phyloP scores from a whole-genome alignment of 1,140 invertebrate genomes.

The Formica selysi region DNA sequence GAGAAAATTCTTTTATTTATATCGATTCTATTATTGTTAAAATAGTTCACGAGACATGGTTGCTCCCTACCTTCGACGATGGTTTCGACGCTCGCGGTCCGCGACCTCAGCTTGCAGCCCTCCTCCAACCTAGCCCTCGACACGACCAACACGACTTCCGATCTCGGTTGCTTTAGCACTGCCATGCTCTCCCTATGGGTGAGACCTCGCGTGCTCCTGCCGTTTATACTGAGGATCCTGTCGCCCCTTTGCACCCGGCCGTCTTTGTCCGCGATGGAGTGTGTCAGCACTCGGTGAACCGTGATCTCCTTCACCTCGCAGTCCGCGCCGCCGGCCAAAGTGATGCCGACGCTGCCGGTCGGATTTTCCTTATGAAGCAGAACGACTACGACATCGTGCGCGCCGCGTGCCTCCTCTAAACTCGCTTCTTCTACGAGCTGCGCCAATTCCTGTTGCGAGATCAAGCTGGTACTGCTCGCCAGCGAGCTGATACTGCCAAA shows the following conservation, averaged over 20 bases:
- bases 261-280: constrained; percentile 94
- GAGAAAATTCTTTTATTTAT: not conserved
- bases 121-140: constrained; percentile 85
- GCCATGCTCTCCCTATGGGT: constrained; percentile 94
- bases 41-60: too few relatives aligned
- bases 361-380: constrained; percentile 88
- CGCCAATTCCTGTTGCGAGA: constrained; percentile 89
- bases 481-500: constrained; percentile 89
- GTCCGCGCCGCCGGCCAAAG: constrained; percentile 94
- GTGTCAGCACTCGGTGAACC: constrained; percentile 94
- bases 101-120: constrained; percentile 71
- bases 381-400: constrained; percentile 88
- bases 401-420: constrained; percentile 86
- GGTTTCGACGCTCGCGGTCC: constrained; percentile 81
- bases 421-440: constrained; percentile 89
- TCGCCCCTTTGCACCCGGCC: constrained; percentile 95
- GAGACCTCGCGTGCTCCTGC: constrained; percentile 92
- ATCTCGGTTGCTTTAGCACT: constrained; percentile 92
- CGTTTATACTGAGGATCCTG: constrained; percentile 95
- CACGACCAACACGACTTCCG: constrained; percentile 90
- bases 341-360: constrained; percentile 94
- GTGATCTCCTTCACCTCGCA: constrained; percentile 97
- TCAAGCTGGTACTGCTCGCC: constrained; percentile 89
- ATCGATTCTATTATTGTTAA: constrained; percentile 8
- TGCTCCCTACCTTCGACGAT: constrained; percentile 78